Evolutionary conservation across 2,113 vertebrate species (phyloP).

Genomic region (Bettongia penicillata): DNA sequence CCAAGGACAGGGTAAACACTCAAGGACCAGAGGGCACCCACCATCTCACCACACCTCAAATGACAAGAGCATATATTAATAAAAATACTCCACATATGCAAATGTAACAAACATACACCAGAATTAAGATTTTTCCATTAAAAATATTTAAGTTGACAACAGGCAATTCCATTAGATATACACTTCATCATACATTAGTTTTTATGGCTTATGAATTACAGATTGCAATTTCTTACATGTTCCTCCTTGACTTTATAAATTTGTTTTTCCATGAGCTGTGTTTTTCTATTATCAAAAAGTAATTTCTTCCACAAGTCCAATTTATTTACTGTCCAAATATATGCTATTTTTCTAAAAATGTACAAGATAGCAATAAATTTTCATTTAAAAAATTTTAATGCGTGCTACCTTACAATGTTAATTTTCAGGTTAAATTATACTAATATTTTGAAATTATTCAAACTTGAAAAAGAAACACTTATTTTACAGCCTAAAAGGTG

Average conservation of each 20-base stretch:
- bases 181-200: constrained; percentile 8
- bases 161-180: neutral
- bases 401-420: constrained; percentile 2
- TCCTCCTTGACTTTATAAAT: neutral
- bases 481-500: constrained; percentile 1
- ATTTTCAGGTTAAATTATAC: constrained; percentile 4
- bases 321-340: neutral
- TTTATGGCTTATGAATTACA: neutral
- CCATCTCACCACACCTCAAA: neutral
- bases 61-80: neutral
- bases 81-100: neutral
- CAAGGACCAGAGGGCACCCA: neutral
- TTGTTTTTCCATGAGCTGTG: neutral
- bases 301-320: neutral
- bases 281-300: neutral
- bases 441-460: constrained; percentile 7
- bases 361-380: neutral
- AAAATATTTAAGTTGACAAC: constrained; percentile 40
- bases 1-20: neutral
- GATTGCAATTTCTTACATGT: neutral
- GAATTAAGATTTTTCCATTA: constrained; percentile 2
- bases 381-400: neutral
- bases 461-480: constrained; percentile 40
- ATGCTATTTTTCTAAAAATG: neutral
- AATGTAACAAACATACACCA: neutral